Evolutionary conservation across 2,888 invertebrate genomes (phyloP), one percentile per base, ranked within the genome.

Genomic region (Bellardia pandia): DNA sequence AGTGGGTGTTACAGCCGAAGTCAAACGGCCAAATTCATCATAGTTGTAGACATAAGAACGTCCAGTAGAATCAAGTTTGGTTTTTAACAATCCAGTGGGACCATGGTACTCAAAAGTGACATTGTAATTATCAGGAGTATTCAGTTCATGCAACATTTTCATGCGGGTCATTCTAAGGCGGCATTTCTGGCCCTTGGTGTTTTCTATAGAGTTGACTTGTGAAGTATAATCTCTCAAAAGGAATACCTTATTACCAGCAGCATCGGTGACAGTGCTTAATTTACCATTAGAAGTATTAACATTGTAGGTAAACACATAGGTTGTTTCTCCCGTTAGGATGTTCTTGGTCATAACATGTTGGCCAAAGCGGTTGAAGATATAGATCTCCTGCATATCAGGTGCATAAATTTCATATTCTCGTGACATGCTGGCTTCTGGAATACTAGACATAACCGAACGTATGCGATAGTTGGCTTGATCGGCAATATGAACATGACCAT

Each of bases 201-300:
- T 98, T 93, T 98, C 98, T 90, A 98, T 98, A 0, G 98, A 98
- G 91, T 98, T 98, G 0, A 98, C 98, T 90, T 97, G 96, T 84
- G 97, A 96, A 7, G 97, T 96, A 92, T 97, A 97, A 91, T 98
- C 97, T 45, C 97, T 94, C 11, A 97, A 93, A 14, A 97, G 93
- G 94, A 97, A 97, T 0, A 97, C 97, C 93, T 97, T 97, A 91
- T 98, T 98, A 71, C 98, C 98, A 5, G 98, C 98, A 0, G 98
- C 97, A 92, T 99, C 99, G 0, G 98, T 98, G 0, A 99, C 98
- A 0, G 98, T 97, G 91, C 97, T 98, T 30, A 99, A 94, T 92
- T 98, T 98, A 0, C 99, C 99, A 91, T 98, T 98, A 91, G 98
- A 98, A 0, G 99, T 99, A 92, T 99, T 99, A 0, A 99, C 98